phyloP scores from a whole-genome alignment of 2,888 invertebrate species.

The Malthinus seriepunctatus region DNA sequence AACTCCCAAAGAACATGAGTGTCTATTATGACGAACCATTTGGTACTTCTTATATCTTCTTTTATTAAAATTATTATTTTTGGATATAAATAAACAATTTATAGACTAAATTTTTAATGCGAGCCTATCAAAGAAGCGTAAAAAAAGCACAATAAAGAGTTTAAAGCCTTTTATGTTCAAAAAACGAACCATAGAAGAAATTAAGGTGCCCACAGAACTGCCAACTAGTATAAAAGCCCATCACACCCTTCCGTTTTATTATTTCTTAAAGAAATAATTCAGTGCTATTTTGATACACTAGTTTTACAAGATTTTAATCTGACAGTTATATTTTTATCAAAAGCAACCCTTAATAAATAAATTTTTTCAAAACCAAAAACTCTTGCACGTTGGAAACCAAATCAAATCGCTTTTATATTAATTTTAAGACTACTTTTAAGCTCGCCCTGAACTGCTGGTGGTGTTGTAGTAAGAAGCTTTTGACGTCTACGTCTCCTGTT shows the following conservation, averaged over 20 bases:
- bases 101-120: constrained; percentile 2
- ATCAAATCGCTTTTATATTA: too few species aligned
- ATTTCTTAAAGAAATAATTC: constrained; percentile 22
- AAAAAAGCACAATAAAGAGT: constrained; percentile 18
- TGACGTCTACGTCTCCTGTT: constrained; percentile 14
- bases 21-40: constrained; percentile 18
- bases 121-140: constrained; percentile 14
- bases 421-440: too few species aligned
- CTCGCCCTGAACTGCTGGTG: background rate
- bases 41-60: background rate
- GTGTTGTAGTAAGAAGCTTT: constrained; percentile 12
- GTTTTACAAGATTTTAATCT: constrained; percentile 39
- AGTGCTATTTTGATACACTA: constrained; percentile 33
- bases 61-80: background rate
- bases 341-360: constrained; percentile 13
- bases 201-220: constrained; percentile 37
- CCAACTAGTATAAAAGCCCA: constrained; percentile 33
- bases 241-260: constrained; percentile 33
- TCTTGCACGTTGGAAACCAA: background rate
- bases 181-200: constrained; percentile 25
- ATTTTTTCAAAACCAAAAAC: constrained; percentile 18
- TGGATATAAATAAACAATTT: constrained; percentile 1
- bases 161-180: constrained; percentile 16
- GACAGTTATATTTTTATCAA: constrained; percentile 41
- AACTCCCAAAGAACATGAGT: constrained; percentile 25